phyloP scores from a whole-genome alignment of 2,797 vertebrate species.

The Rhabdomys pumilio region DNA sequence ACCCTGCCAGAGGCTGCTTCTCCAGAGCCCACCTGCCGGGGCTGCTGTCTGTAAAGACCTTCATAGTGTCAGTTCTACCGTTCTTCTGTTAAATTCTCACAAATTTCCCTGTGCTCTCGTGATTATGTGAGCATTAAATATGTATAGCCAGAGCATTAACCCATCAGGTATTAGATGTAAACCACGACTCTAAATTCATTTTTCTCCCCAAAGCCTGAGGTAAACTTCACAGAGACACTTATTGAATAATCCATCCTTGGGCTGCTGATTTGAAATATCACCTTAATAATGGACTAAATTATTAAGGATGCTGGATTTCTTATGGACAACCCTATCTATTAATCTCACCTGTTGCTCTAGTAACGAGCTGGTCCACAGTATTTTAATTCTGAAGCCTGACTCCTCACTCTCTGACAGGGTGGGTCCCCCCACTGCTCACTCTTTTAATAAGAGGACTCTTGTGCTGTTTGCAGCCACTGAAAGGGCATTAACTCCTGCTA shows the following conservation, averaged over 20 bases:
- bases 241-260: background rate
- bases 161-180: background rate
- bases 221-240: background rate
- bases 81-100: background rate
- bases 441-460: background rate
- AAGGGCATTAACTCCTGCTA: background rate
- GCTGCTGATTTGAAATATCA: constrained; percentile 33
- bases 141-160: background rate
- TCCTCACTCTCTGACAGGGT: too few species aligned
- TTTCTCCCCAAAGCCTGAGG: background rate
- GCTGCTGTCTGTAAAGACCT: background rate
- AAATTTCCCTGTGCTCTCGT: background rate
- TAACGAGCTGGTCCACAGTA: background rate
- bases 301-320: background rate
- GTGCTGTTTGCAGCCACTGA: rapidly evolving
- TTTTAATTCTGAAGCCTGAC: background rate
- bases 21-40: rapidly evolving
- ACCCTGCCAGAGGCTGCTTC: background rate
- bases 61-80: background rate
- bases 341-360: background rate
- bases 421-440: background rate
- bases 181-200: background rate
- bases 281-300: background rate
- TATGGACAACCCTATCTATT: background rate
- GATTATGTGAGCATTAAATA: background rate